Conservation (phyloP, 2,888 invertebrate species). For the Catocala nupta region DNA sequence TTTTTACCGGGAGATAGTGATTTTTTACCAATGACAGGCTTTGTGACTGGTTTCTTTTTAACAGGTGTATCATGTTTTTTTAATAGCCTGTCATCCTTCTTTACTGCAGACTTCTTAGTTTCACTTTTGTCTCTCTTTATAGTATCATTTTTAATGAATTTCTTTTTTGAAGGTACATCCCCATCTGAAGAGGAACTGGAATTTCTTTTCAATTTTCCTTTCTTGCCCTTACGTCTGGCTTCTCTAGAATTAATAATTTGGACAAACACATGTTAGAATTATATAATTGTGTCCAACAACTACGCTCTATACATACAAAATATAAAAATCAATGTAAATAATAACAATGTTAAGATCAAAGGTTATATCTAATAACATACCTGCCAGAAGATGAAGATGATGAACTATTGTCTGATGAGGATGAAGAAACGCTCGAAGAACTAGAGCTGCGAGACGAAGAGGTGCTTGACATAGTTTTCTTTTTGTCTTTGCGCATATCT, state of each 20-base stretch:
- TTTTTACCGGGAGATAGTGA: constrained; percentile 84
- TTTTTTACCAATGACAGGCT: constrained; percentile 78
- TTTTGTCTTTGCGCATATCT: constrained; percentile 90
- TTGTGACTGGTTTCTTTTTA: constrained; percentile 74
- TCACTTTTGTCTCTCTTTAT: constrained; percentile 79
- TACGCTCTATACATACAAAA: background rate
- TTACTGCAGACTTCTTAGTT: constrained; percentile 76
- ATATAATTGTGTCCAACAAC: constrained; percentile 3
- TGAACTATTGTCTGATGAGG: constrained; percentile 89
- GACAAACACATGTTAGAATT: background rate
- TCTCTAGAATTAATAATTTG: constrained; percentile 63
- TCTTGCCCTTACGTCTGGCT: constrained; percentile 83
- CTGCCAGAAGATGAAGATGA: constrained; percentile 88
- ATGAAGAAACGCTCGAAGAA: constrained; percentile 89
- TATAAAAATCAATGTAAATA: background rate
- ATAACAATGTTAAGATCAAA: background rate
- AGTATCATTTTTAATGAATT: constrained; percentile 79
- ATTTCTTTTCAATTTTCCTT: constrained; percentile 86
- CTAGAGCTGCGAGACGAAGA: constrained; percentile 90
- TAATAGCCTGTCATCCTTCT: constrained; percentile 78
- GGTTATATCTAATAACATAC: constrained; percentile 49
- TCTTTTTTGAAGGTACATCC: constrained; percentile 85
- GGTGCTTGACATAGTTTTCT: constrained; percentile 90
- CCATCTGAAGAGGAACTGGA: constrained; percentile 90
- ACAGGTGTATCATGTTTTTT: constrained; percentile 72